A percentile compares a stretch with the other conserved stretches of the same genome.
phyloP scores from a whole-genome alignment of 1,140 invertebrate genomes.

The Pentalonia nigronervosa region DNA sequence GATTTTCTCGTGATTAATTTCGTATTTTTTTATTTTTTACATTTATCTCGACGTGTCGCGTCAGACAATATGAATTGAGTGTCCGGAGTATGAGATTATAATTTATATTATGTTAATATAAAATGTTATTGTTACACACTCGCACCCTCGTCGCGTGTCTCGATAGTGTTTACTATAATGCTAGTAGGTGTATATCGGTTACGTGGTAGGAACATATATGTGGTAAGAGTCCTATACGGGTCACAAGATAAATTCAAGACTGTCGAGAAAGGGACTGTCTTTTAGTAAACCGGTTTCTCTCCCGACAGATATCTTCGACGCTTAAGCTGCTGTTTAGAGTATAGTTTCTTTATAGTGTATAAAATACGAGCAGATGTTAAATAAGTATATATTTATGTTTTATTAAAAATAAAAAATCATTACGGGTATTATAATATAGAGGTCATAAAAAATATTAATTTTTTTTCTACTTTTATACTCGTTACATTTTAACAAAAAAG shows the following conservation, averaged over 20 bases:
- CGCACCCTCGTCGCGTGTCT: not conserved
- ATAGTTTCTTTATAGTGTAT: not conserved
- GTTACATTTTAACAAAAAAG: not conserved
- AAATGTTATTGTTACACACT: not conserved
- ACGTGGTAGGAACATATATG: not conserved
- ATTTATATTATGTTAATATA: not conserved
- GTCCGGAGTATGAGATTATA: not conserved
- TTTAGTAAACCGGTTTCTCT: slow-evolving; percentile 7
- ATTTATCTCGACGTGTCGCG: not conserved
- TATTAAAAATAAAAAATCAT: not conserved
- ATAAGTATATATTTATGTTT: not conserved
- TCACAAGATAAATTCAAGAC: not conserved
- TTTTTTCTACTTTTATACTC: not conserved
- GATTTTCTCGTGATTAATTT: not conserved
- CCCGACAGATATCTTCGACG: not conserved
- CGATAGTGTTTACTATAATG: not conserved
- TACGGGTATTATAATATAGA: not conserved
- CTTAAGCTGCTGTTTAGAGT: not conserved
- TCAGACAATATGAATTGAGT: not conserved
- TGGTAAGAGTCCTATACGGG: not conserved
- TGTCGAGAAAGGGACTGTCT: not conserved
- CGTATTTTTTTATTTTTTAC: not conserved
- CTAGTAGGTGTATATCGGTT: not conserved
- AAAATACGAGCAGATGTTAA: not conserved
- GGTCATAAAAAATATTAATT: not conserved